A percentile compares a stretch with the other conserved stretches of the same genome.
phyloP scores from a whole-genome alignment of 2,888 invertebrate species.

The Nomada goodeniana region DNA sequence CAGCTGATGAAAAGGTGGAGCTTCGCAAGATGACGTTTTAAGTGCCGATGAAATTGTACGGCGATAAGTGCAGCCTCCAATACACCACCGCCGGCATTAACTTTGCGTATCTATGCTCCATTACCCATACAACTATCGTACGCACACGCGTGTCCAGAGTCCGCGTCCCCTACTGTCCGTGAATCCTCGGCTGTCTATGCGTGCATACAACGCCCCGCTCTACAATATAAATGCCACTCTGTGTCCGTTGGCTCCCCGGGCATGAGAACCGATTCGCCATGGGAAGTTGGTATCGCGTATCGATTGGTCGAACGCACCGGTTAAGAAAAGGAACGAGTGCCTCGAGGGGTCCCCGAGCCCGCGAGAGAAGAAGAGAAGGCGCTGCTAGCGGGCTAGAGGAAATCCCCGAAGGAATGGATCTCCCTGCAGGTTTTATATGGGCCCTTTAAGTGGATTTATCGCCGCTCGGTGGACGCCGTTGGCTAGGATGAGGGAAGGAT shows the following conservation, averaged over 20 bases:
- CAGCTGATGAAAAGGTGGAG: constrained; percentile 81
- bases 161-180: neutral
- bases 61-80: constrained; percentile 72
- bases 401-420: constrained; percentile 69
- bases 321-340: neutral
- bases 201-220: constrained; percentile 34
- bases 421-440: constrained; percentile 70
- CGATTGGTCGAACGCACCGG: constrained; percentile 61
- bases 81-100: constrained; percentile 51
- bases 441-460: constrained; percentile 72
- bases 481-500: constrained; percentile 31
- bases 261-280: constrained; percentile 75
- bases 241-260: constrained; percentile 41
- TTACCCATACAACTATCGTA: constrained; percentile 45
- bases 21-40: constrained; percentile 79
- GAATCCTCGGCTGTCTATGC: neutral
- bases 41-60: constrained; percentile 80
- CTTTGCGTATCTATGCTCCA: constrained; percentile 37
- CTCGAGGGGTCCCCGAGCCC: constrained; percentile 7
- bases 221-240: constrained; percentile 67
- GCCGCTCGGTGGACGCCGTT: constrained; percentile 56
- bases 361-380: constrained; percentile 15
- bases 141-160: constrained; percentile 29
- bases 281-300: constrained; percentile 72
- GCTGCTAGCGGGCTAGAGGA: constrained; percentile 57